These are phyloP conservation scores for Agrilus planipennis DNA, from an alignment of 1,140 invertebrate species.

Conservation along the genomic window DNA sequence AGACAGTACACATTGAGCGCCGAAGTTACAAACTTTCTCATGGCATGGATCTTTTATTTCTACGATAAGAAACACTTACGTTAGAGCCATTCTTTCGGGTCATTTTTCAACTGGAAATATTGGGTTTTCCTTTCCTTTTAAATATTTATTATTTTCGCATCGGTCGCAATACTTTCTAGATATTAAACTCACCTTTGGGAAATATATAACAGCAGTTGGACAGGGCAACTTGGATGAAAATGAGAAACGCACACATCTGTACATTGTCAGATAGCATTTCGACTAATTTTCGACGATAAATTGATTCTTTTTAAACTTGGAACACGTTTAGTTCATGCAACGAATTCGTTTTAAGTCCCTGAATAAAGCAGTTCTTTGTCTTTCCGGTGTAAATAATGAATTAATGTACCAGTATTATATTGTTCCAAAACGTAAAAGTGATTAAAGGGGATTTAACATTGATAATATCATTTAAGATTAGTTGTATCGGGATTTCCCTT, in stretches of 20 bases:
- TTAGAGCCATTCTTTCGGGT: too few species aligned
- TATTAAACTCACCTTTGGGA: constrained; percentile 35
- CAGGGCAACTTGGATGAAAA: constrained; percentile 16
- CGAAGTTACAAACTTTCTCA: constrained; percentile 58
- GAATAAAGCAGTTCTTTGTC: too few species aligned
- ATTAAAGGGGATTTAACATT: too few species aligned
- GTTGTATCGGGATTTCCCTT: too few species aligned
- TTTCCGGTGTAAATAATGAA: too few species aligned
- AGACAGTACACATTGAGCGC: constrained; percentile 61
- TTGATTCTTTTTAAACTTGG: too few species aligned
- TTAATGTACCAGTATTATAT: too few species aligned
- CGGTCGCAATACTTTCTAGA: not conserved
- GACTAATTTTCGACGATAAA: not conserved
- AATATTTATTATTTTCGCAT: not conserved
- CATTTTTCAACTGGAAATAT: not conserved
- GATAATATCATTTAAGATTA: too few species aligned
- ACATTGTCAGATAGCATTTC: not conserved
- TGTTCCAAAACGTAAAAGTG: too few species aligned
- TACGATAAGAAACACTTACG: constrained; percentile 40
- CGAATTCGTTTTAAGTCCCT: too few species aligned
- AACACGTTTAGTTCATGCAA: too few species aligned
- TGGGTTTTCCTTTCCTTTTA: not conserved
- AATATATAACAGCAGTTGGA: constrained; percentile 39
- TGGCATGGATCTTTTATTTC: constrained; percentile 67
- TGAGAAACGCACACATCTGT: constrained; percentile 6